These are phyloP conservation scores for Lucifuga dentata DNA, from an alignment of 2,113 vertebrate genomes.

Conservation along the genomic window DNA sequence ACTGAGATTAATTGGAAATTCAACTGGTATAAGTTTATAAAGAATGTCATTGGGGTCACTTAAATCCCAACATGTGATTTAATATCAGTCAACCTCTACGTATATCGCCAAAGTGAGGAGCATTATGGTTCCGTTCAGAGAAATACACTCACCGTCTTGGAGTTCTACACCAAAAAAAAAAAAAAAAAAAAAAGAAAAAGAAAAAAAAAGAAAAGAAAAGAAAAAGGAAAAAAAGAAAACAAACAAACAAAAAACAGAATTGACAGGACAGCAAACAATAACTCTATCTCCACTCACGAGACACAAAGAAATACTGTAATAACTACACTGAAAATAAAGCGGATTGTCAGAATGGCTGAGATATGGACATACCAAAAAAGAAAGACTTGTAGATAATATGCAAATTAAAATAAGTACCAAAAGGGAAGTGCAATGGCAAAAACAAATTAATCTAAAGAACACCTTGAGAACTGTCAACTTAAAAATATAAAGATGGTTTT, in stretches of 20 bases:
- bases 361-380: conserved; percentile 15
- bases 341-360: conserved; percentile 21
- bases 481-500: conserved; percentile 20
- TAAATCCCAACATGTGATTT: conserved; percentile 28
- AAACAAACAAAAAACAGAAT: conserved; percentile 65
- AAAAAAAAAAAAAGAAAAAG: conserved; percentile 43
- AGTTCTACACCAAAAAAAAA: conserved; percentile 79
- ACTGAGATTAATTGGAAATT: conserved; percentile 75
- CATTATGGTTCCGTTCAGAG: conserved; percentile 70
- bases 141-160: conserved; percentile 84
- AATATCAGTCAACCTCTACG: conserved; percentile 84
- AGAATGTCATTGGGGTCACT: conserved; percentile 12
- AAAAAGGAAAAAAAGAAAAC: conserved; percentile 47
- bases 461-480: conserved; percentile 11
- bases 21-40: background rate
- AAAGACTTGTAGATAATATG: conserved; percentile 22
- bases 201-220: conserved; percentile 59
- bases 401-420: conserved; percentile 23
- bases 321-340: conserved; percentile 13
- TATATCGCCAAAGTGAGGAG: conserved; percentile 79
- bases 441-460: conserved; percentile 22
- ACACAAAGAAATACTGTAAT: conserved; percentile 35
- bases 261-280: conserved; percentile 74
- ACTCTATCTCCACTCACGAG: conserved; percentile 58
- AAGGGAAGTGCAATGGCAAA: conserved; percentile 48